Evolutionary conservation across 2,888 invertebrate species (phyloP).

Genomic region (Drosophila pullipes): DNA sequence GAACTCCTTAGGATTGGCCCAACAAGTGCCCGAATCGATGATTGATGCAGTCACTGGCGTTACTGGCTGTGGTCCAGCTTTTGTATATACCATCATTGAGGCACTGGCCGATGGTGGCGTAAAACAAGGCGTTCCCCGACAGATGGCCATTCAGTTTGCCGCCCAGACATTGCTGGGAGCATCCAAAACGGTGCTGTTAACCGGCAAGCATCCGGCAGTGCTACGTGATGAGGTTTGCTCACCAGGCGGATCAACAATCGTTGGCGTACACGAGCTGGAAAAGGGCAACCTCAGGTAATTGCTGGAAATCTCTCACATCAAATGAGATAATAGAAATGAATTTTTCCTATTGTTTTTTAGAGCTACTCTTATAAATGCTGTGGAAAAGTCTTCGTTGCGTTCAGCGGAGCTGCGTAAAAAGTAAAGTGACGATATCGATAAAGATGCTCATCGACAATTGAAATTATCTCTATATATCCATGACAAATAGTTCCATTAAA

Average conservation of each 20-base stretch:
- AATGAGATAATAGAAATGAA: not conserved
- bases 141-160: conserved; percentile 91
- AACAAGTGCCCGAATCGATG: conserved; percentile 91
- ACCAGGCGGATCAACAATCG: conserved; percentile 95
- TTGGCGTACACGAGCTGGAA: conserved; percentile 93
- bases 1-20: conserved; percentile 89
- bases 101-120: conserved; percentile 97
- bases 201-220: conserved; percentile 91
- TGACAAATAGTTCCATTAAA: conserved; percentile 31
- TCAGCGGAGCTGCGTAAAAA: conserved; percentile 87
- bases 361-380: conserved; percentile 91
- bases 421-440: conserved; percentile 2
- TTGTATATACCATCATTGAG: conserved; percentile 95
- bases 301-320: conserved; percentile 7
- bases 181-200: conserved; percentile 91
- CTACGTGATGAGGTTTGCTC: conserved; percentile 95
- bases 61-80: conserved; percentile 96
- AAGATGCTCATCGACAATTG: not conserved
- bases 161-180: conserved; percentile 93
- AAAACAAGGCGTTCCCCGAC: conserved; percentile 94
- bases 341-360: conserved; percentile 85
- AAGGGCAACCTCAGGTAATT: conserved; percentile 90
- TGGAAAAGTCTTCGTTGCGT: conserved; percentile 89
- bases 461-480: conserved; percentile 1
- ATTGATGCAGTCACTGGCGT: conserved; percentile 93